Conservation (phyloP, 2,888 invertebrate species). For the Drosophila kokeensis region DNA sequence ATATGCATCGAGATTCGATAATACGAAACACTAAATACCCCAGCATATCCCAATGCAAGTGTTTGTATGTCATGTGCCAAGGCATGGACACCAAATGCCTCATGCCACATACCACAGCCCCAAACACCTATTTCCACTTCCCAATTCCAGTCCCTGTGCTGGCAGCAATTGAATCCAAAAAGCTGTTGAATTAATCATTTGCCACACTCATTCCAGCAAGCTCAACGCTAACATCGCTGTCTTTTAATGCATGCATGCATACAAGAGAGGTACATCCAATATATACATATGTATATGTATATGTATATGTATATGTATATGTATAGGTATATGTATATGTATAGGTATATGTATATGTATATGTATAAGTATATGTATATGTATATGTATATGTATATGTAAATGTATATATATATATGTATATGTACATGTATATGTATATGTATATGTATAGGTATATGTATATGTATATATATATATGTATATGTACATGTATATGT, state of each 20-base stretch:
- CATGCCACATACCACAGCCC: constrained; percentile 1
- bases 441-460: too few relatives aligned
- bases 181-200: constrained; percentile 10
- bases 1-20: constrained; percentile 68
- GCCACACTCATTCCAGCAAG: constrained; percentile 7
- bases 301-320: not conserved
- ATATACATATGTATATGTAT: not conserved
- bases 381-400: not conserved
- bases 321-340: not conserved
- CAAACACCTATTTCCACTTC: not conserved
- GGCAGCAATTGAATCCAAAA: not conserved
- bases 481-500: not conserved
- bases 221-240: constrained; percentile 24
- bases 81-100: constrained; percentile 9
- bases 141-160: constrained; percentile 6
- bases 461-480: not conserved
- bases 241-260: constrained; percentile 31
- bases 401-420: too few relatives aligned
- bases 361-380: not conserved
- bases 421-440: too few relatives aligned
- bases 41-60: constrained; percentile 4
- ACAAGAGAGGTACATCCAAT: constrained; percentile 18
- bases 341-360: not conserved
- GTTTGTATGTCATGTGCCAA: constrained; percentile 1
- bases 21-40: constrained; percentile 21